Base-by-base conservation (phyloP, 1,140 invertebrate genomes). In the Goniozus legneri region DNA sequence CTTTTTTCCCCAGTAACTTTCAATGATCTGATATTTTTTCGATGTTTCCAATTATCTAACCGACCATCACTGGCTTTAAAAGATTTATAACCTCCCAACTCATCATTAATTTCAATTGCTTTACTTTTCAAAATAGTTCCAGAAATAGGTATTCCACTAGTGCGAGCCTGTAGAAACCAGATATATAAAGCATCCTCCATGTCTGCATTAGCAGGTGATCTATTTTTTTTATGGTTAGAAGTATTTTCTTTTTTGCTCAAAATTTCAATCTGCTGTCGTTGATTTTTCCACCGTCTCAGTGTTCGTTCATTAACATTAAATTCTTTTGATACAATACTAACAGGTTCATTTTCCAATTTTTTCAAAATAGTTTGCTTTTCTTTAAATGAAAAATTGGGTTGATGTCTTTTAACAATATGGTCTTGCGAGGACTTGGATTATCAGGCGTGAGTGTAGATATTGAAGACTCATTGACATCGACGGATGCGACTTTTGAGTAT, bases 1-100 rank as follows among this genome's bases (percentile, higher is more conserved):
- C 53, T 36, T 34, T 47, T 58, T 42, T 60, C 50, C 3, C 56
- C 56, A 50, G 44, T 47, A 30, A 61, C 55, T 14, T 12, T 27
- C 24, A 36, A 46, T 35, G 54, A 50, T 54, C 8, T 44, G 24
- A 52, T 38, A 12, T 46, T 46, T 50, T 52, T 40, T 2, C 45
- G 22, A 1, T 21, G 32, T 37, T 47, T 52, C 44, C 50, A 52
- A 37, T 39, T 40, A 3, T 19, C 20, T 12, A 52, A 19, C 46
- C 46, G 49, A 12, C 45, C 45, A 12, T 43, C 22, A 3, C 50
- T 52, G n/a, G 45, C 46, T n/a, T 33, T 43, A 6, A 52, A 52
- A 7, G 20, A 37, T 14, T 31, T 19, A 51, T 50, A 39, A 13
- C 43, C 32, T 34, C 27, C 39, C 8, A 54, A 33, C 18, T 45